A percentile compares a stretch with the other conserved stretches of the same genome.
Conservation (phyloP, 2,888 invertebrate genomes). For the Dolichomitus sp. region DNA sequence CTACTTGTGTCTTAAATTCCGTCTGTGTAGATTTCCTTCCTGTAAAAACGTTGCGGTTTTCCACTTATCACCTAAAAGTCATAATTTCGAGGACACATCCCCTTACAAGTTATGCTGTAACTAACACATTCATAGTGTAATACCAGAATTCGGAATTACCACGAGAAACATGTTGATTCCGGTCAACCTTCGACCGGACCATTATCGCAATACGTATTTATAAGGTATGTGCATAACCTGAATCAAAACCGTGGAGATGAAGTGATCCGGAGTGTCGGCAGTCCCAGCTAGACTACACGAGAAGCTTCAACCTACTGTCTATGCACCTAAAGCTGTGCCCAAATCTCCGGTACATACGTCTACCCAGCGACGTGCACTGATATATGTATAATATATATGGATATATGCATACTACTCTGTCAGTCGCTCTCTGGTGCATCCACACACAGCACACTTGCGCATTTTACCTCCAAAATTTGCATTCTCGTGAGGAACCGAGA, state of each 20-base stretch:
- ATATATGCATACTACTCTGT: neutral
- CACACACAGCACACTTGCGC: conserved; percentile 49
- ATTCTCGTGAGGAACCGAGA: conserved; percentile 59
- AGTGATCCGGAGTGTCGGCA: conserved; percentile 15
- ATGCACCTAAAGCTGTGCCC: conserved; percentile 19
- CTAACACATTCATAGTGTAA: neutral
- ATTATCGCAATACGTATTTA: conserved; percentile 10
- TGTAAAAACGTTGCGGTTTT: no score
- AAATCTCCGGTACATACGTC: conserved; percentile 26
- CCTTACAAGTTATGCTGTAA: neutral
- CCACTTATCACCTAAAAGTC: neutral
- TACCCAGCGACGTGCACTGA: conserved; percentile 6
- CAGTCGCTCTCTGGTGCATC: conserved; percentile 36
- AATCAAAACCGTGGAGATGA: conserved; percentile 17
- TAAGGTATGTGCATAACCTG: conserved; percentile 24
- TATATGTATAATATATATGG: neutral
- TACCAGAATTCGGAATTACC: neutral
- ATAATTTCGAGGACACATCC: neutral
- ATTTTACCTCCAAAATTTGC: conserved; percentile 65
- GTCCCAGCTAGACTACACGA: conserved; percentile 13
- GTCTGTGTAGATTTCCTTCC: no score
- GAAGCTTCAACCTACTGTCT: conserved; percentile 40
- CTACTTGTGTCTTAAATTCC: no score
- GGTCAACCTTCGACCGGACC: neutral
- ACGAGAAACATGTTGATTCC: conserved; percentile 2